Evolutionary conservation across 2,888 invertebrate genomes (phyloP).

Genomic region (Galerucella calmariensis): DNA sequence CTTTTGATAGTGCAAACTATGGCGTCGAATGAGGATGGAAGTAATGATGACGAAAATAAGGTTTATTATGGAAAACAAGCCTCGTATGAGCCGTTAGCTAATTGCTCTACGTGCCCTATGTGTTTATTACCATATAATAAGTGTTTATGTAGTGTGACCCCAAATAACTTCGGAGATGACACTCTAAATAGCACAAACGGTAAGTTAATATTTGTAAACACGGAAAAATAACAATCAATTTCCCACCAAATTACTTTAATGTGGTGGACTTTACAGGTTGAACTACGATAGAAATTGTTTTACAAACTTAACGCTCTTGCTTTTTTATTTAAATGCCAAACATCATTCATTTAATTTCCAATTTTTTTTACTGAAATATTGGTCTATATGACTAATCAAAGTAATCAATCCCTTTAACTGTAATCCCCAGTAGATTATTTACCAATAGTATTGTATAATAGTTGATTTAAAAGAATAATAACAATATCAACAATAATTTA

Average conservation of each 20-base stretch:
- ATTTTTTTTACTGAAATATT: neutral
- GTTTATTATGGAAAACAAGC: conserved; percentile 48
- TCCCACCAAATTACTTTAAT: conserved; percentile 13
- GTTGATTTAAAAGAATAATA: neutral
- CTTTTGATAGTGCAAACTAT: conserved; percentile 50
- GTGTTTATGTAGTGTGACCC: conserved; percentile 51
- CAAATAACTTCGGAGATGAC: conserved; percentile 44
- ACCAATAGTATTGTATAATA: neutral
- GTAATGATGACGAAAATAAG: conserved; percentile 56
- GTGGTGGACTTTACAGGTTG: neutral
- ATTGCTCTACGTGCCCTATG: conserved; percentile 43
- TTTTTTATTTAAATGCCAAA: neutral
- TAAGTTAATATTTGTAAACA: conserved; percentile 49
- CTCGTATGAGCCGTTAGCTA: conserved; percentile 36
- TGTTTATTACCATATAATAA: conserved; percentile 46
- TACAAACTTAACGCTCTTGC: neutral
- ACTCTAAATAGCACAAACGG: conserved; percentile 48
- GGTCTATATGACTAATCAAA: neutral
- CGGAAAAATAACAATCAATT: conserved; percentile 16
- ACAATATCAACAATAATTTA: neutral
- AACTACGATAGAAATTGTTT: neutral
- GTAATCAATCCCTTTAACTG: neutral
- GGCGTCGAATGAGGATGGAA: conserved; percentile 59
- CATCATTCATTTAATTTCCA: neutral
- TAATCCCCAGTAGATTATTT: neutral